phyloP scores from a whole-genome alignment of 2,888 invertebrate genomes.

The Rhagonycha lutea region DNA sequence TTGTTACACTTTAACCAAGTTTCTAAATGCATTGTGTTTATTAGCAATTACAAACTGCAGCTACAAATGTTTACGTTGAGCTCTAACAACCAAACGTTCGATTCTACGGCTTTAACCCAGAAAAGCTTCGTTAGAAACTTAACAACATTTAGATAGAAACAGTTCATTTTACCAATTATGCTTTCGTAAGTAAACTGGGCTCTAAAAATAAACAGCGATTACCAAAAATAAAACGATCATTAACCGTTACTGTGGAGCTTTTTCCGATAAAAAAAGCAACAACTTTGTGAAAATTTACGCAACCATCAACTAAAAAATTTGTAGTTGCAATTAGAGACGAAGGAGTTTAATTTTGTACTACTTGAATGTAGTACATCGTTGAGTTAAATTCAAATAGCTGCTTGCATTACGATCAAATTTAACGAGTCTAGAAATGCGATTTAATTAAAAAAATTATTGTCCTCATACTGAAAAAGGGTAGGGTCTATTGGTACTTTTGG shows the following conservation, averaged over 20 bases:
- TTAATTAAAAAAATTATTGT: not conserved
- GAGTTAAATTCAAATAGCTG: too few relatives aligned
- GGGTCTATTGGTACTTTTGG: not conserved
- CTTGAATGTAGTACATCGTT: too few relatives aligned
- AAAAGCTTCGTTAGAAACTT: not conserved
- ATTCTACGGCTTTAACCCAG: not conserved
- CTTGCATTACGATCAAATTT: not conserved
- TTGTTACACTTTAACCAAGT: not conserved
- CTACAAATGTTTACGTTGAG: not conserved
- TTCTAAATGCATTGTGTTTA: not conserved
- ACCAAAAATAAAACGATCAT: not conserved
- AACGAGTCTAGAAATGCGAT: not conserved
- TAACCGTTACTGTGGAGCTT: not conserved
- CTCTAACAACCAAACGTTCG: not conserved
- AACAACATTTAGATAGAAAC: not conserved
- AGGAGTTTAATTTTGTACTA: not conserved
- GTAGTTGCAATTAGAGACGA: not conserved
- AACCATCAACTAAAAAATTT: not conserved
- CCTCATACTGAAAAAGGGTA: not conserved
- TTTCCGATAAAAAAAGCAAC: not conserved
- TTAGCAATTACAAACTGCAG: not conserved
- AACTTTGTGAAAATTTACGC: not conserved
- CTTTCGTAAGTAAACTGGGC: not conserved
- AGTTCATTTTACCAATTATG: not conserved
- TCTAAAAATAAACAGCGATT: not conserved